Evolutionary conservation across 2,888 invertebrate species (phyloP).

Genomic region (Drosophila siamana): DNA sequence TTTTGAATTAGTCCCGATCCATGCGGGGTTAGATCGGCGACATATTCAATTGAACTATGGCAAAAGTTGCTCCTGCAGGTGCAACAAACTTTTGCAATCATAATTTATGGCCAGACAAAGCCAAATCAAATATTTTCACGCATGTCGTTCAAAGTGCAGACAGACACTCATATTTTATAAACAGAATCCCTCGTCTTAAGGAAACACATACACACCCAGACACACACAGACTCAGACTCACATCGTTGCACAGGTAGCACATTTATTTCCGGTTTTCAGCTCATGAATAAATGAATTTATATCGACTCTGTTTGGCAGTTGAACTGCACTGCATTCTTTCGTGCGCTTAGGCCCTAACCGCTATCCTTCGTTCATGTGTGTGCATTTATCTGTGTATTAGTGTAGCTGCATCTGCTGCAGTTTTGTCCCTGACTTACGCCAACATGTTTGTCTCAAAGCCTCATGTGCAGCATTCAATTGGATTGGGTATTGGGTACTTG

Average conservation of each 20-base stretch:
- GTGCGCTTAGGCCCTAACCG: slow-evolving; percentile 45
- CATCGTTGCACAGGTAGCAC: slow-evolving; percentile 43
- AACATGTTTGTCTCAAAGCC: slow-evolving; percentile 41
- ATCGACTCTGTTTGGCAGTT: slow-evolving; percentile 71
- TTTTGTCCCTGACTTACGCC: slow-evolving; percentile 32
- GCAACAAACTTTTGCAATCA: slow-evolving; percentile 42
- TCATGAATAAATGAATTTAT: slow-evolving; percentile 81
- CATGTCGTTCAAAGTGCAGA: slow-evolving; percentile 37
- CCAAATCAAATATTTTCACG: slow-evolving; percentile 53
- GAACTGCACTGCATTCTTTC: slow-evolving; percentile 67
- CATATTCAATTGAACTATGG: slow-evolving; percentile 40
- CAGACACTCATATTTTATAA: slow-evolving; percentile 55
- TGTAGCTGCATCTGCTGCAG: slow-evolving; percentile 19
- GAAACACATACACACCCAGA: neutral
- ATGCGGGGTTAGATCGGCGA: slow-evolving; percentile 24
- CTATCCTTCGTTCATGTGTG: neutral
- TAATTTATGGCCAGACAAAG: slow-evolving; percentile 50
- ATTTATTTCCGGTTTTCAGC: slow-evolving; percentile 75
- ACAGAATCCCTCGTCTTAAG: slow-evolving; percentile 33
- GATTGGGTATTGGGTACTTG: slow-evolving; percentile 12
- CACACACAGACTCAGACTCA: slow-evolving; percentile 14
- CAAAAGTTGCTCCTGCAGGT: slow-evolving; percentile 36
- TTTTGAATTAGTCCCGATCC: slow-evolving; percentile 39
- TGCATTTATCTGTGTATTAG: slow-evolving; percentile 2
- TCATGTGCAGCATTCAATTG: slow-evolving; percentile 35